Evolutionary conservation across 2,888 invertebrate genomes (phyloP).

Genomic region (Eilema caniola): DNA sequence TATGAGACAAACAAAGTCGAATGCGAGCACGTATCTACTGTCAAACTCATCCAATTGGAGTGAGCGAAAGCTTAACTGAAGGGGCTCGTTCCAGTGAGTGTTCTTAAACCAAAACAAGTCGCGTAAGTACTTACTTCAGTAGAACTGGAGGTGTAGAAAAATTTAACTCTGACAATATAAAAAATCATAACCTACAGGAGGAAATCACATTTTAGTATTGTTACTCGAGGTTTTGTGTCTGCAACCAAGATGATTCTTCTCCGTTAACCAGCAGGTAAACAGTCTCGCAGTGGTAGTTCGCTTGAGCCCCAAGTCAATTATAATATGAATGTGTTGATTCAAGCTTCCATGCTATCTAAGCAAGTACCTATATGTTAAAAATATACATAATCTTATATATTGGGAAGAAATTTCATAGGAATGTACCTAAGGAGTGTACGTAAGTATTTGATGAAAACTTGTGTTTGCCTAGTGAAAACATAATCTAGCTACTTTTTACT

Average conservation of each 20-base stretch:
- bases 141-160: not conserved
- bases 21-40: not conserved
- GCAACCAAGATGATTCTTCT: no score
- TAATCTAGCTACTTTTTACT: no score
- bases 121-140: not conserved
- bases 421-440: not conserved
- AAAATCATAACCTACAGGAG: no score
- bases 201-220: no score
- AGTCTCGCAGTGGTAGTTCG: no score
- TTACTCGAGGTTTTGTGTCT: no score
- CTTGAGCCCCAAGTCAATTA: not conserved
- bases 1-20: not conserved
- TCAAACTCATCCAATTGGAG: not conserved
- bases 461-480: not conserved
- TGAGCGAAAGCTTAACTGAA: not conserved
- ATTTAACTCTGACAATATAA: not conserved
- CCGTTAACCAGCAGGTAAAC: no score
- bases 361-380: no score
- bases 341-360: no score
- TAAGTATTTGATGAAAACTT: not conserved
- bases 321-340: not conserved
- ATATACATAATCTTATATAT: not conserved
- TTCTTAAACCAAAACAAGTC: not conserved
- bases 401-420: not conserved
- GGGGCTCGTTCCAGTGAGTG: not conserved